Base-by-base conservation (phyloP, 2,113 vertebrate genomes). In the Phylloscopus whistleri region DNA sequence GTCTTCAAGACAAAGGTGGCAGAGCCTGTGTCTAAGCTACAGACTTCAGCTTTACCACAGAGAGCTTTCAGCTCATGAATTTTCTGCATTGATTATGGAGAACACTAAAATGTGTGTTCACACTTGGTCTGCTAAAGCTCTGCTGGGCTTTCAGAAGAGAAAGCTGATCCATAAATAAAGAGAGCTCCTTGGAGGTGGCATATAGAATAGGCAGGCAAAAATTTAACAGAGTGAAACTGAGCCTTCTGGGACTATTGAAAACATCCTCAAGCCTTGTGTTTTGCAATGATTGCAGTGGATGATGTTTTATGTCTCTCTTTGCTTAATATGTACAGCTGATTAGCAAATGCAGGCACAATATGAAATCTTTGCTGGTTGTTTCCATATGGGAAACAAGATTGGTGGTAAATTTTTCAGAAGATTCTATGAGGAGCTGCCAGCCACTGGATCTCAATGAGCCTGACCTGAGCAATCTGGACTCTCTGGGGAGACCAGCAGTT, bases 21-120 rank as follows among this genome's bases (percentile, higher is more conserved):
- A 59, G 16, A 80, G 83, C 63, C 55, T 59, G 33, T 59, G 46
- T 35, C 35, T 89, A 76, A 86, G 68, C 43, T 83, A 69, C 37
- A 93, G 85, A 31, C 51, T 83, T 80, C 43, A 69, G 55, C 26
- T 88, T 92, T 92, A 59, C 26, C 67, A 76, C 37, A 85, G 90
- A 43, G 59, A 69, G 15, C 48, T 89, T 74, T 85, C 53, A 91
- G 56, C 67, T 92, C 51, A 62, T 89, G 51, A 92, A 84, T 96
- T 96, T 90, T 80, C 67, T 81, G 63, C 55, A 86, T 80, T 69
- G 89, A 46, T 95, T 88, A 88, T 69, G 63, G 51, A 88, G 59
- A 95, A 80, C 46, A 51, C 63, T 88, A 67, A 84, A 92, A 92
- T 77, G 15, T 74, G 37, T 92, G 63, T 86, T 97, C 90, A 84